These are phyloP conservation scores for Anoncus sp. DNA, from an alignment of 2,888 invertebrate species.

Conservation along the genomic window DNA sequence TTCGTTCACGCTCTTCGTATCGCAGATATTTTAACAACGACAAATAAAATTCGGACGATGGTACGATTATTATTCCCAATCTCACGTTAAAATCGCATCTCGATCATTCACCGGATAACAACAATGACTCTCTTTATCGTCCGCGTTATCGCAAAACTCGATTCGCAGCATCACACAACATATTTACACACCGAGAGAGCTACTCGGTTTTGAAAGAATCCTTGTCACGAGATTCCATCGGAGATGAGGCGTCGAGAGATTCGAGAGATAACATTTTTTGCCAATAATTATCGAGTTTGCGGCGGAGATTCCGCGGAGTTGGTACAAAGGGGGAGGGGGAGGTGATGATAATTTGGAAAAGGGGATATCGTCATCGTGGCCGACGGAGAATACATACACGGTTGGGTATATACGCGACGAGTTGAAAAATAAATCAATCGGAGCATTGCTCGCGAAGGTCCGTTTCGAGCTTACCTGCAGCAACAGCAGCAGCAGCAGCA, in stretches of 20 bases:
- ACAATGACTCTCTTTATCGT: too few relatives aligned
- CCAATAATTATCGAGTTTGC: background rate
- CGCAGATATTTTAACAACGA: too few relatives aligned
- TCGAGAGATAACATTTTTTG: background rate
- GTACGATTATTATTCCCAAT: too few relatives aligned
- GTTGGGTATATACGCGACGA: conserved; percentile 22
- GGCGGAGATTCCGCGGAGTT: background rate
- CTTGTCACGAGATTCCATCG: background rate
- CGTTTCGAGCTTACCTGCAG: conserved; percentile 86
- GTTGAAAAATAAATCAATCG: conserved; percentile 81
- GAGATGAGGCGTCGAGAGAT: background rate
- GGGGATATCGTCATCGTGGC: too few relatives aligned
- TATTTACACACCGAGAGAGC: background rate
- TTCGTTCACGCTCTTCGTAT: background rate
- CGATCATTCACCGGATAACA: too few relatives aligned
- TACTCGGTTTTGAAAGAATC: background rate
- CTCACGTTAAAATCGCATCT: too few relatives aligned
- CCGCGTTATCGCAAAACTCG: background rate
- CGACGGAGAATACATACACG: background rate
- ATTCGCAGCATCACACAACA: background rate
- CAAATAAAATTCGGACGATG: too few relatives aligned
- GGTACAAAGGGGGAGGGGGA: too few relatives aligned
- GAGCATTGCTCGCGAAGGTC: conserved; percentile 83
- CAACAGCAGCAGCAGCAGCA: too few relatives aligned
- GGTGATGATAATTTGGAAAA: too few relatives aligned